These are phyloP conservation scores for Stenodema calcarata DNA, from an alignment of 2,888 invertebrate genomes.

Conservation along the genomic window DNA sequence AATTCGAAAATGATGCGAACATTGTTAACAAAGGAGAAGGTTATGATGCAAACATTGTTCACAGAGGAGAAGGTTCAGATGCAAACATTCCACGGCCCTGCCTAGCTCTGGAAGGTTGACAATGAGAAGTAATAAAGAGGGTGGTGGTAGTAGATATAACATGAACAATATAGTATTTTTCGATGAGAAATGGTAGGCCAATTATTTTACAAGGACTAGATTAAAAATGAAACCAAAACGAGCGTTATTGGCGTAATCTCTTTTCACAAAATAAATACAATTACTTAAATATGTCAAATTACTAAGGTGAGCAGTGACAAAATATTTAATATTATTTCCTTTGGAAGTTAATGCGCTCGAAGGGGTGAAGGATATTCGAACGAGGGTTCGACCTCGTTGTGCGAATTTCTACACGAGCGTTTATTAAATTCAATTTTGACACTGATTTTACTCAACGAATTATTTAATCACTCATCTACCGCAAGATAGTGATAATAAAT, in stretches of 20 bases:
- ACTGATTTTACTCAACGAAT: no score
- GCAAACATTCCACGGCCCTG: no score
- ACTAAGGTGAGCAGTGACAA: background rate
- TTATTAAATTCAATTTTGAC: no score
- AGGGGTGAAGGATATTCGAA: background rate
- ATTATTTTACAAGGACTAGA: conserved; percentile 20
- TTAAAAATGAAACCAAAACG: no score
- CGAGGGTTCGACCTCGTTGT: background rate
- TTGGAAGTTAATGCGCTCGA: background rate
- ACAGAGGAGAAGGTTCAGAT: no score
- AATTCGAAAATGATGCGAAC: no score
- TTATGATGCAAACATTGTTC: no score
- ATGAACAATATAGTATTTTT: background rate
- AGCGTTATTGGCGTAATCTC: background rate
- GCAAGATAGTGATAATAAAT: background rate
- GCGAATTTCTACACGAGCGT: background rate
- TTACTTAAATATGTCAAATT: background rate
- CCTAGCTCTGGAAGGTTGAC: no score
- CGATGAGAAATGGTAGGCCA: conserved; percentile 39
- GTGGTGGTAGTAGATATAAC: background rate
- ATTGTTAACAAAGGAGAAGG: no score
- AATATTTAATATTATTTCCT: background rate
- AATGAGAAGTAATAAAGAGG: no score
- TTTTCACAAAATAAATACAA: background rate
- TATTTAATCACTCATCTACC: background rate